Base-by-base conservation (phyloP, 2,888 invertebrate species). In the Leucoptera coffeella region DNA sequence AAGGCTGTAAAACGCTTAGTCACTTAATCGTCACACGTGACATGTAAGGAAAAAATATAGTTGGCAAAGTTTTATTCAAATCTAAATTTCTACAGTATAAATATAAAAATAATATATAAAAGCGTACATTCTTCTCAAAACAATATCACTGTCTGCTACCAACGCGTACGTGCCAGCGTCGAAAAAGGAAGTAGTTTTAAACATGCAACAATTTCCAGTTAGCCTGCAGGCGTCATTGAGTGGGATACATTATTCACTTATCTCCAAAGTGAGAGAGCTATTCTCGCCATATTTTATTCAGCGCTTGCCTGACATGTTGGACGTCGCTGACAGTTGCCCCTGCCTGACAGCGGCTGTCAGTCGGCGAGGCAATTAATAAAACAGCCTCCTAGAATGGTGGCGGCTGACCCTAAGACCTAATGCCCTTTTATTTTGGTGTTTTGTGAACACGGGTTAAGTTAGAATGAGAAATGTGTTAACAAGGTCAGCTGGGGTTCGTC, bases 331-430 rank as follows among this genome's bases (percentile, higher is more conserved):
- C 39, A 41, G 40, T 39, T 42, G 39, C 35, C 25, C 23, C 30
- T 30, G 33, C 32, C 32, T 28, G 32, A 26, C 30, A 32, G 38
- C 41, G 42, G 45, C 40, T 42, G 62, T 65, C 69, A 65, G 52
- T 67, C 48, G 47, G 50, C 43, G 35, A 39, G 45, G 61, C 65
- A 69, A 69, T 69, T 69, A 69, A 67, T 62, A 50, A 41, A 53
- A 51, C 62, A 62, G 61, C 56, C 64, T 60, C 65, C 50, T 41
- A 40, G 38, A 60, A 65, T 58, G 59, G 49, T 40, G 37, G 38
- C 32, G 40, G 45, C 44, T 65, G 69, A 69, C 67, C 69, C 62
- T 62, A 53, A 65, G 47, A 67, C 67, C 67, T 51, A 67, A 58
- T 67, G 62, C 55, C 69, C 62, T 55, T 58, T 65, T 60, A 53